Percentiles rank a stretch among this genome's conserved stretches.
These are phyloP conservation scores for Schizothorax lantsangensis DNA, from an alignment of 2,797 vertebrate species.

Conservation along the genomic window DNA sequence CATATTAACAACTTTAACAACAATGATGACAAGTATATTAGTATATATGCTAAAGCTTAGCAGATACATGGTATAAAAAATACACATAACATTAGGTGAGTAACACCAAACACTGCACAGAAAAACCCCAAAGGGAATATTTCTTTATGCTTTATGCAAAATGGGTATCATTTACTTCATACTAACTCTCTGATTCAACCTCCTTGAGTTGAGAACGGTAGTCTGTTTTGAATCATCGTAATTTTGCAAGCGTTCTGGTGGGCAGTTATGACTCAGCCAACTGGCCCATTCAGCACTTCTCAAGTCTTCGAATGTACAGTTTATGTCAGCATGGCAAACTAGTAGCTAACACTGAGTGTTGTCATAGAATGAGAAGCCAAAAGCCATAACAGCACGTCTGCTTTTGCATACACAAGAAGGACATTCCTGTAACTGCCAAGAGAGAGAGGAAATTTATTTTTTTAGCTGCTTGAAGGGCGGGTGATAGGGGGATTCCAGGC, in stretches of 20 bases:
- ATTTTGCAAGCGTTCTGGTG: slow-evolving; percentile 30
- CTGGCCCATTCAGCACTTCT: slow-evolving; percentile 24
- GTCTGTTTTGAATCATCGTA: slow-evolving; percentile 39
- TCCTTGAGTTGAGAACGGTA: slow-evolving; percentile 26
- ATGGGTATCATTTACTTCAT: slow-evolving; percentile 31
- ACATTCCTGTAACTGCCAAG: slow-evolving; percentile 57
- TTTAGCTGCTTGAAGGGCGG: slow-evolving; percentile 58
- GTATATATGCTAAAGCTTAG: background rate
- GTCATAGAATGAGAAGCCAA: slow-evolving; percentile 29
- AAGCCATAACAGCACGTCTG: slow-evolving; percentile 52
- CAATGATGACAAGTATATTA: background rate
- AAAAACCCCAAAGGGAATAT: slow-evolving; percentile 53
- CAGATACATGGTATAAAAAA: background rate
- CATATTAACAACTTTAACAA: background rate
- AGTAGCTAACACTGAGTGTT: slow-evolving; percentile 24
- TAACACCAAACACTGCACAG: slow-evolving; percentile 16
- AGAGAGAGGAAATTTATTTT: slow-evolving; percentile 59
- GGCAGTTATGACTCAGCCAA: slow-evolving; percentile 22
- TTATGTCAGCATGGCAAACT: background rate
- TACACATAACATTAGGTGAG: background rate
- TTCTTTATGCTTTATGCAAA: slow-evolving; percentile 61
- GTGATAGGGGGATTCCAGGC: slow-evolving; percentile 79
- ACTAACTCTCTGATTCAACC: slow-evolving; percentile 39
- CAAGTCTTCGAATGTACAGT: slow-evolving; percentile 2
- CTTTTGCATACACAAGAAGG: slow-evolving; percentile 63